phyloP scores from a whole-genome alignment of 2,888 invertebrate species.

The Ptychoptera albimana region DNA sequence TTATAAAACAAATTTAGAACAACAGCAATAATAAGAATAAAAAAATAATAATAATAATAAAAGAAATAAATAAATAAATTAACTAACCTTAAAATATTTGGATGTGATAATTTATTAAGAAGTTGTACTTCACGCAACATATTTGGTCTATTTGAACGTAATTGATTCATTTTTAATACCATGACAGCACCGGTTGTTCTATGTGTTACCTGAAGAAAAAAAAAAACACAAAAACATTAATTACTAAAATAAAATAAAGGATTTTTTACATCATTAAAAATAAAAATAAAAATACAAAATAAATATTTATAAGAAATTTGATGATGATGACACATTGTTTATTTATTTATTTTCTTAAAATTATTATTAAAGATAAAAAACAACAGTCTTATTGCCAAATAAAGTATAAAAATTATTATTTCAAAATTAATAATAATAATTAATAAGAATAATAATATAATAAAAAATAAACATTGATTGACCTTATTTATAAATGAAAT shows the following conservation, averaged over 20 bases:
- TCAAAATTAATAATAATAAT: no score
- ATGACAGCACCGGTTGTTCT: conserved; percentile 84
- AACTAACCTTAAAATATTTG: conserved; percentile 75
- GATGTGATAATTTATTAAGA: conserved; percentile 88
- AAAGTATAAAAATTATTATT: not conserved
- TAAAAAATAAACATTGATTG: no score
- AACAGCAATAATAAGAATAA: no score
- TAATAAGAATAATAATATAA: no score
- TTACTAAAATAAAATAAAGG: not conserved
- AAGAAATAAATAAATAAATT: not conserved
- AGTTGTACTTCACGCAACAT: conserved; percentile 95
- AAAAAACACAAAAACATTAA: conserved; percentile 8
- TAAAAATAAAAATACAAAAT: not conserved
- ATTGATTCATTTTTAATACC: conserved; percentile 94
- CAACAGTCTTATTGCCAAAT: conserved; percentile 19
- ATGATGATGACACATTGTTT: no score
- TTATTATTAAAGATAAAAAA: conserved; percentile 6
- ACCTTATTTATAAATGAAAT: no score
- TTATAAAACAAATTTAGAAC: no score
- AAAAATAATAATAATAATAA: no score
- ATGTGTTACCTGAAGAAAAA: conserved; percentile 68
- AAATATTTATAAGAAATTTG: no score
- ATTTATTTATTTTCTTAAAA: conserved; percentile 1
- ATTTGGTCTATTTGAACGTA: conserved; percentile 84
- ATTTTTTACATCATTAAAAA: not conserved